A percentile compares a stretch with the other conserved stretches of the same genome.
These are phyloP conservation scores for Camelus dromedarius DNA, from an alignment of 2,113 vertebrate genomes.

Conservation along the genomic window DNA sequence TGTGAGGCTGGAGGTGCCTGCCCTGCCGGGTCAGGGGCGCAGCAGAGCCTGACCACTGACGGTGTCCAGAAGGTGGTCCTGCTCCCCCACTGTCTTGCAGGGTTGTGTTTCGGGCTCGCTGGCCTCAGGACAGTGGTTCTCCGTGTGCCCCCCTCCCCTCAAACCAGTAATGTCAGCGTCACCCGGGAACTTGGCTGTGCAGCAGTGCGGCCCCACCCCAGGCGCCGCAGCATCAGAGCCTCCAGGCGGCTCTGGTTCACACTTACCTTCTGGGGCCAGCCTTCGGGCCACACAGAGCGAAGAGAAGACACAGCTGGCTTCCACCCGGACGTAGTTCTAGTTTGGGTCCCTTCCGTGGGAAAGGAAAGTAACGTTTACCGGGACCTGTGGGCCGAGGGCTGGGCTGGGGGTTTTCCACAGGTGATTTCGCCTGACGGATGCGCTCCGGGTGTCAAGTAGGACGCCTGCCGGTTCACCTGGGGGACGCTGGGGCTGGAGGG, in stretches of 20 bases:
- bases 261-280: neutral
- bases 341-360: neutral
- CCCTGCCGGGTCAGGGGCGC: neutral
- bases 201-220: no score
- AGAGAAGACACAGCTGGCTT: neutral
- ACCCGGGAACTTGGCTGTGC: neutral
- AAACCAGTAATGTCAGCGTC: fast-evolving
- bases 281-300: neutral
- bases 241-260: neutral
- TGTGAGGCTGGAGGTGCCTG: neutral
- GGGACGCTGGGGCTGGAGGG: neutral
- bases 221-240: neutral
- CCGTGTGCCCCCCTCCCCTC: neutral
- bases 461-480: neutral
- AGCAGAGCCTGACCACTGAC: neutral
- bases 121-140: neutral
- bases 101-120: neutral
- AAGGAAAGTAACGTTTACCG: neutral
- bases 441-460: neutral
- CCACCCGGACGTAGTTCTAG: fast-evolving
- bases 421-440: neutral
- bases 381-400: neutral
- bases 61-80: neutral
- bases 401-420: neutral
- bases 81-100: neutral